A percentile compares a stretch with the other conserved stretches of the same genome.
Evolutionary conservation across 2,113 vertebrate species (phyloP).

Genomic region (Tiliqua scincoides): DNA sequence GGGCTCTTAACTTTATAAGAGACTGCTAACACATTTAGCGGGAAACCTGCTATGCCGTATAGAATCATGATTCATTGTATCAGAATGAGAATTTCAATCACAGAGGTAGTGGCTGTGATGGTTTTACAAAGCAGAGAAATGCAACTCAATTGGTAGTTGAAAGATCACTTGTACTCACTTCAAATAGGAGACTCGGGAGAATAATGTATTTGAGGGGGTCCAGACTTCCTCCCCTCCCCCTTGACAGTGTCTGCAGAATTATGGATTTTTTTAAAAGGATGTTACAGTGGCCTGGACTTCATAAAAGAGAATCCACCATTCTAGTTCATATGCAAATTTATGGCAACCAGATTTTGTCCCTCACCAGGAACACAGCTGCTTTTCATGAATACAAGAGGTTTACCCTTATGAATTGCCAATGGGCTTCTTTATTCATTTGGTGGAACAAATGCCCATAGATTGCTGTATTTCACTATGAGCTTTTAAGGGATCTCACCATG

Average conservation of each 20-base stretch:
- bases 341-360: background rate
- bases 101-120: background rate
- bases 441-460: constrained; percentile 11
- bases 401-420: background rate
- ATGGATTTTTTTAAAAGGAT: constrained; percentile 18
- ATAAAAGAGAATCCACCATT: background rate
- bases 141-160: background rate
- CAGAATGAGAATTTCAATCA: background rate
- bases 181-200: background rate
- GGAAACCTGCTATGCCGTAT: background rate
- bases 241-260: background rate
- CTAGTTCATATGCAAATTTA: background rate
- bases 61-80: background rate
- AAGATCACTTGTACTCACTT: background rate
- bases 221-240: background rate
- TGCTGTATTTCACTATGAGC: background rate
- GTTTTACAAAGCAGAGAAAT: background rate
- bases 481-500: background rate
- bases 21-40: background rate
- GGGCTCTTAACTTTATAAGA: background rate
- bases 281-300: rapidly evolving
- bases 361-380: background rate
- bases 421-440: background rate
- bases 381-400: background rate
- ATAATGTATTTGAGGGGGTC: background rate